Evolutionary conservation across 2,113 vertebrate species (phyloP).

Genomic region (Oreamnos americanus): DNA sequence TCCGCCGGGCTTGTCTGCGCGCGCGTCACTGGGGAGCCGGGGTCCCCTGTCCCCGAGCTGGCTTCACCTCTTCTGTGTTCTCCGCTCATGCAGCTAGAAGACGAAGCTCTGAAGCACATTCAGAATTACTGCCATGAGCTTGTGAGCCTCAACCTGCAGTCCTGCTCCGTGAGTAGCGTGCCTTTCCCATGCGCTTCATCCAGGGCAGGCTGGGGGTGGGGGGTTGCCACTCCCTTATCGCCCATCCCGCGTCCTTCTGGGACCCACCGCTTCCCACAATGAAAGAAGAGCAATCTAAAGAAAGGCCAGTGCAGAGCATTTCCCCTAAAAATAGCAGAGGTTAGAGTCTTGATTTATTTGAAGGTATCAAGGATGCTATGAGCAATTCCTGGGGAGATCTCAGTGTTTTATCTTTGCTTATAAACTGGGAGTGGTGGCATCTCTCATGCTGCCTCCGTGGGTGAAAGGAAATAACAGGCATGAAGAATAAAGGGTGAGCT

Average conservation of each 20-base stretch:
- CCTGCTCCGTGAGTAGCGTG: conserved; percentile 87
- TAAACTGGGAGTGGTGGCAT: neutral
- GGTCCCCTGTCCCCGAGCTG: neutral
- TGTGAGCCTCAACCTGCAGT: conserved; percentile 92
- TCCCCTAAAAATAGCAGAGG: neutral
- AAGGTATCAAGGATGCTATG: neutral
- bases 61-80: neutral
- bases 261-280: neutral
- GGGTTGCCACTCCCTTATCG: neutral
- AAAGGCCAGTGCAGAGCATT: neutral
- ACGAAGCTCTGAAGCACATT: conserved; percentile 92
- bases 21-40: neutral
- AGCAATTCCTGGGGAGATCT: neutral
- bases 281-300: neutral
- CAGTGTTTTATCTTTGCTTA: neutral
- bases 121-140: conserved; percentile 93
- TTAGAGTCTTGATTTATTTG: neutral
- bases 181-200: neutral
- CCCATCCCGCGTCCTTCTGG: neutral
- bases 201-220: neutral
- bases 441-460: neutral
- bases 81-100: conserved; percentile 84
- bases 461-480: neutral
- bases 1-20: neutral
- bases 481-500: neutral